Conservation (phyloP, 2,797 vertebrate species). For the Myoxocephalus aenaeus region DNA sequence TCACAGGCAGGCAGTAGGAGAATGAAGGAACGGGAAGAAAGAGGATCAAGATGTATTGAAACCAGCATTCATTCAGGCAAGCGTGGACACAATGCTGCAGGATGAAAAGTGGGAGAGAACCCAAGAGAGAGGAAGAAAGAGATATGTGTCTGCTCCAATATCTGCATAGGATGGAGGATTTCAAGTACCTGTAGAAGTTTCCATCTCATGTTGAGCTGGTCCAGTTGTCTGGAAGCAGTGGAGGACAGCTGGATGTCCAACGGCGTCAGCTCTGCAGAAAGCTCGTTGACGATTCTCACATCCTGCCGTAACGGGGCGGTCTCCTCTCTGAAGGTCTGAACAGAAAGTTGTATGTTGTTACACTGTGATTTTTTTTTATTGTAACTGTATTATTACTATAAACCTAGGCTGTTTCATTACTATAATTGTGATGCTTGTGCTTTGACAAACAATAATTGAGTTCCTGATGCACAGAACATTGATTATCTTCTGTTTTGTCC, state of each 20-base stretch:
- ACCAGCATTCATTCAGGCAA: constrained; percentile 11
- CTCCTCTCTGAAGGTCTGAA: constrained; percentile 92
- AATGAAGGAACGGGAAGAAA: constrained; percentile 5
- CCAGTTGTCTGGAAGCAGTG: constrained; percentile 92
- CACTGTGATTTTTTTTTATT: not conserved
- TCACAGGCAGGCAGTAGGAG: constrained; percentile 12
- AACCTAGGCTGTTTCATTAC: not conserved
- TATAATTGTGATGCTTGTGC: not conserved
- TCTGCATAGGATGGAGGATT: not conserved
- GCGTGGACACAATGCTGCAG: constrained; percentile 28
- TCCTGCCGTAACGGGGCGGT: constrained; percentile 91
- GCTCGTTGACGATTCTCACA: constrained; percentile 91
- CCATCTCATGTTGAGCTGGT: constrained; percentile 97
- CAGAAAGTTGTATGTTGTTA: not conserved
- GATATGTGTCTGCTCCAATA: not conserved
- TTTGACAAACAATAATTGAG: constrained; percentile 10
- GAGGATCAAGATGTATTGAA: constrained; percentile 4
- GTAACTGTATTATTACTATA: not conserved
- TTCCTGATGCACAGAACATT: not conserved
- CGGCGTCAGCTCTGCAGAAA: constrained; percentile 91
- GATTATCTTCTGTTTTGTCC: not conserved
- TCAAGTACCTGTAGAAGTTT: constrained; percentile 92
- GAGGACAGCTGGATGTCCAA: constrained; percentile 94
- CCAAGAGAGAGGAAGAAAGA: not conserved
- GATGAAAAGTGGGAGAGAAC: not conserved